These are phyloP conservation scores for Euphysa ruthae DNA, from an alignment of 30 jellyfish, hydroid and myxozoan genomes.

Conservation along the genomic window DNA sequence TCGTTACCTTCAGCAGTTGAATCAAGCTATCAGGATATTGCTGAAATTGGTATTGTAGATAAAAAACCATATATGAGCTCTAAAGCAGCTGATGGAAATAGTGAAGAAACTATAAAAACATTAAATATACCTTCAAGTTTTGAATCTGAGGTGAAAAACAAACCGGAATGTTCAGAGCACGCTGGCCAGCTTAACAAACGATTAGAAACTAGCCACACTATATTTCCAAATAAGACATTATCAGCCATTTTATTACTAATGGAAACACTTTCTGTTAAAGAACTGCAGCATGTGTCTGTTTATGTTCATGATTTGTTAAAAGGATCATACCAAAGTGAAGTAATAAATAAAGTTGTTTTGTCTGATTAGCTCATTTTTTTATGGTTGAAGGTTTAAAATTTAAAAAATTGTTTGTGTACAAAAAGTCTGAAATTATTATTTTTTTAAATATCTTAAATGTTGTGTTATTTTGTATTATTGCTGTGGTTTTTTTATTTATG, in stretches of 20 bases:
- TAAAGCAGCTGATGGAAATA: not conserved
- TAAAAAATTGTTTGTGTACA: too few species aligned
- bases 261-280: not conserved
- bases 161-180: not conserved
- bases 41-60: not conserved
- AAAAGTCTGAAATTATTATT: too few species aligned
- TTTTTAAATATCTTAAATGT: too few species aligned
- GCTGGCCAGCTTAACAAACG: too few species aligned
- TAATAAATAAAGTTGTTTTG: too few species aligned
- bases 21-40: not conserved
- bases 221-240: not conserved
- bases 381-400: too few species aligned
- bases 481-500: too few species aligned
- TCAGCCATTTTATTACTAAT: conserved; percentile 15
- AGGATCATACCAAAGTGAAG: too few species aligned
- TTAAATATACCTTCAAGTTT: too few species aligned
- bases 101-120: not conserved
- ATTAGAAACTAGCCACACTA: not conserved
- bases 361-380: too few species aligned
- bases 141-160: not conserved
- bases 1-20: not conserved
- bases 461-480: too few species aligned
- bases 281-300: conserved; percentile 6
- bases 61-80: not conserved
- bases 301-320: not conserved